These are phyloP conservation scores for Aspidoscelis tigris DNA, from an alignment of 2,113 vertebrate species.

Conservation along the genomic window DNA sequence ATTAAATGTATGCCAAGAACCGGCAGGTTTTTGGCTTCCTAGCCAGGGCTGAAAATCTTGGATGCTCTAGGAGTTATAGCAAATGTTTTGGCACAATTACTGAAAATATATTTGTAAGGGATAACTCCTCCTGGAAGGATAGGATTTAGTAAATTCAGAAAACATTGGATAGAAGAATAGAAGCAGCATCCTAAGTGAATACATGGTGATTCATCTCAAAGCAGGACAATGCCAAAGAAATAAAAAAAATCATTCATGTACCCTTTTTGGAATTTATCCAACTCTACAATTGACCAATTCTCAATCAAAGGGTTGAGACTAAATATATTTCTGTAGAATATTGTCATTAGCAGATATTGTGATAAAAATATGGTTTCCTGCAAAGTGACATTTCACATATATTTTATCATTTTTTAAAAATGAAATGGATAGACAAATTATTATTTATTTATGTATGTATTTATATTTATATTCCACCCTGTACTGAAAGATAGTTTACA, in stretches of 20 bases:
- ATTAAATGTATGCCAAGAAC: constrained; percentile 23
- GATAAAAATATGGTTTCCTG: not conserved
- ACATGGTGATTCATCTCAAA: not conserved
- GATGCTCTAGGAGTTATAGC: constrained; percentile 17
- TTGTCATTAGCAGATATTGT: not conserved
- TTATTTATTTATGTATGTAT: no score
- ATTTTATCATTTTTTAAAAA: not conserved
- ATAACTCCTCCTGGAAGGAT: constrained; percentile 10
- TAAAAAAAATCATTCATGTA: not conserved
- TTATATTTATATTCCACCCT: no score
- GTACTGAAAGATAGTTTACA: no score
- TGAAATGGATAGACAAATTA: not conserved
- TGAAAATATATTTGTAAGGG: constrained; percentile 13
- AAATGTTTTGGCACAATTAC: constrained; percentile 4
- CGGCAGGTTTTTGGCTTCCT: constrained; percentile 18
- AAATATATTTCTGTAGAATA: not conserved
- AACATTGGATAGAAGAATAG: not conserved
- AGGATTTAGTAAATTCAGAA: constrained; percentile 13
- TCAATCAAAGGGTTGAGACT: not conserved
- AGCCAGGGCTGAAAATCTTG: constrained; percentile 24
- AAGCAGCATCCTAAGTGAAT: not conserved
- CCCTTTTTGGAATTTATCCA: not conserved
- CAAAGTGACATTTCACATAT: not conserved
- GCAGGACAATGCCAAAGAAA: not conserved
- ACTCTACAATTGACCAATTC: not conserved